phyloP scores from a whole-genome alignment of 92 coral and sea anemone genomes.

The Zoanthus sociatus region DNA sequence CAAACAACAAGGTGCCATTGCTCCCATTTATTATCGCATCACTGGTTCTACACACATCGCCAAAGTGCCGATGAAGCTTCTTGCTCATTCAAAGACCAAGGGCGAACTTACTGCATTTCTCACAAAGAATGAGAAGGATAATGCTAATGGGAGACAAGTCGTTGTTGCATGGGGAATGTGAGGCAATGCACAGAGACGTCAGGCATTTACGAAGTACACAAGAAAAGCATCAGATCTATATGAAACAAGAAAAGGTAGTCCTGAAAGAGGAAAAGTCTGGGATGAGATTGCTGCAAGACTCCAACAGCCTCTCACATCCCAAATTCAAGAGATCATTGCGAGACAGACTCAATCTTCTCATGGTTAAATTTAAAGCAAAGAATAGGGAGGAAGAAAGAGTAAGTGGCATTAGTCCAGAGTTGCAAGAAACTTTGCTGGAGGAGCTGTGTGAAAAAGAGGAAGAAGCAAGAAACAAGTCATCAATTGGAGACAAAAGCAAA shows the following conservation, averaged over 20 bases:
- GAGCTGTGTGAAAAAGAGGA: constrained; percentile 40
- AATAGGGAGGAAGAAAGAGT: constrained; percentile 42
- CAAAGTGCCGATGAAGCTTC: no score
- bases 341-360: constrained; percentile 40
- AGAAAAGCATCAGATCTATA: constrained; percentile 26
- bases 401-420: constrained; percentile 17
- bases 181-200: no score
- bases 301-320: constrained; percentile 19
- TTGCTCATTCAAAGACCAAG: no score
- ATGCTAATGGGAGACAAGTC: no score
- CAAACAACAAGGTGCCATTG: no score
- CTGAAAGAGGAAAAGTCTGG: constrained; percentile 52
- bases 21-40: no score
- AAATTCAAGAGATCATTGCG: constrained; percentile 48
- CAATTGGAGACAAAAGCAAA: constrained; percentile 28
- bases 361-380: constrained; percentile 48
- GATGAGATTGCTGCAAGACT: constrained; percentile 50
- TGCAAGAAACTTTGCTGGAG: constrained; percentile 48
- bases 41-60: no score
- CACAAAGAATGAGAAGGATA: no score
- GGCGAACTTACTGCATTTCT: no score
- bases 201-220: no score
- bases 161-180: background rate
- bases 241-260: constrained; percentile 57
- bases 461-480: constrained; percentile 10